A percentile compares a stretch with the other conserved stretches of the same genome.
Conservation (phyloP, 2,888 invertebrate species). For the Ephialtes manifestator region DNA sequence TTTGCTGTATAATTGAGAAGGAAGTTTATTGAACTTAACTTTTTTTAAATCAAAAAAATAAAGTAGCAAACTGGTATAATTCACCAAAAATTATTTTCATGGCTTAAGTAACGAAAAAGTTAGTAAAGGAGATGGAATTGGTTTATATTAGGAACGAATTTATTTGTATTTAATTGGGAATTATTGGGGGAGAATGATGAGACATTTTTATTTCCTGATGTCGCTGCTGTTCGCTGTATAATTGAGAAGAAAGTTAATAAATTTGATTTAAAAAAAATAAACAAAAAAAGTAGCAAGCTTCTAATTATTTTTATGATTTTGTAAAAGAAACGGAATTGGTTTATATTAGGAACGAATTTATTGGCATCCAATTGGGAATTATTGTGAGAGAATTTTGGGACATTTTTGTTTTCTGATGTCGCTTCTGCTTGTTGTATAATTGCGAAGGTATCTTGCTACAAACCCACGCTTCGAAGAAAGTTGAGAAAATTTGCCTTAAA, state of each 20-base stretch:
- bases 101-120: no score
- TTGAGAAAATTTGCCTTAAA: background rate
- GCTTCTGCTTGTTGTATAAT: constrained; percentile 51
- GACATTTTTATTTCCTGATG: constrained; percentile 42
- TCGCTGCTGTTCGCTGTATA: constrained; percentile 48
- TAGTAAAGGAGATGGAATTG: background rate
- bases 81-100: no score
- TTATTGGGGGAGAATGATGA: no score
- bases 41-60: background rate
- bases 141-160: no score
- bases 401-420: constrained; percentile 47
- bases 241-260: constrained; percentile 34
- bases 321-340: no score
- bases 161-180: no score
- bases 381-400: no score
- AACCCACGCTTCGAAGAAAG: background rate
- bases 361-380: no score
- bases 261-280: background rate
- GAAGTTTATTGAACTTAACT: constrained; percentile 29
- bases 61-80: no score
- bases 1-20: constrained; percentile 48
- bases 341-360: no score
- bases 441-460: constrained; percentile 37
- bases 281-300: no score
- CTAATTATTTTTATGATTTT: background rate